These are phyloP conservation scores for Carettochelys insculpta DNA, from an alignment of 2,113 vertebrate species.

Conservation along the genomic window DNA sequence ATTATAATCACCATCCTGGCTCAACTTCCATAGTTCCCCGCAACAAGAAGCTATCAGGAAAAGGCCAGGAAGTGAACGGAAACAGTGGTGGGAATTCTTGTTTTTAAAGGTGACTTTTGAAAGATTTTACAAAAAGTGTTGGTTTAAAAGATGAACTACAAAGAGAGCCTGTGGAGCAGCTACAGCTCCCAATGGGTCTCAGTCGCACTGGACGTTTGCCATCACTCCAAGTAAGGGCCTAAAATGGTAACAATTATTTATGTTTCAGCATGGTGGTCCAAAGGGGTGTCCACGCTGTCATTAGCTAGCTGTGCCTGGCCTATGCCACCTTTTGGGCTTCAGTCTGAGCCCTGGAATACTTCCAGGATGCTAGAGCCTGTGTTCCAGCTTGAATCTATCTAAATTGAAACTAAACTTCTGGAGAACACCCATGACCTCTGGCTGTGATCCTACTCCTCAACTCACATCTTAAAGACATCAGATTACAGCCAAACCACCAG, in stretches of 20 bases:
- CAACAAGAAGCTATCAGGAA: constrained; percentile 31
- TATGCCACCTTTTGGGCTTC: too few species aligned
- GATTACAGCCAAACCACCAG: background rate
- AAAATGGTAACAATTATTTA: background rate
- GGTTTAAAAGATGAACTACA: background rate
- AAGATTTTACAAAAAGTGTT: background rate
- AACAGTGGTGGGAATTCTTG: background rate
- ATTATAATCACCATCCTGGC: constrained; percentile 9
- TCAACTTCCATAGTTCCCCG: constrained; percentile 14
- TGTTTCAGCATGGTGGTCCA: rapidly evolving
- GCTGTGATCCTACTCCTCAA: background rate
- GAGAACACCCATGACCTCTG: background rate
- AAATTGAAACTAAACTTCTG: too few species aligned
- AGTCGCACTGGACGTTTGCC: background rate
- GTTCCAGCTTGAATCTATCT: too few species aligned
- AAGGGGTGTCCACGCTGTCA: too few species aligned
- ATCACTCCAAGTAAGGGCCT: background rate
- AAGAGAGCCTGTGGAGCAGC: background rate
- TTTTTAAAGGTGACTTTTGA: background rate
- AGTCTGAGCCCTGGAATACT: too few species aligned
- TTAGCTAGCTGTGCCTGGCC: too few species aligned
- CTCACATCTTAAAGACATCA: background rate
- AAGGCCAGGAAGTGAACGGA: constrained; percentile 25
- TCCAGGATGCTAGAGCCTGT: too few species aligned
- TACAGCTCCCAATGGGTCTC: background rate